Conservation (phyloP, 2,888 invertebrate species). For the Lasioglossum figueresi region DNA sequence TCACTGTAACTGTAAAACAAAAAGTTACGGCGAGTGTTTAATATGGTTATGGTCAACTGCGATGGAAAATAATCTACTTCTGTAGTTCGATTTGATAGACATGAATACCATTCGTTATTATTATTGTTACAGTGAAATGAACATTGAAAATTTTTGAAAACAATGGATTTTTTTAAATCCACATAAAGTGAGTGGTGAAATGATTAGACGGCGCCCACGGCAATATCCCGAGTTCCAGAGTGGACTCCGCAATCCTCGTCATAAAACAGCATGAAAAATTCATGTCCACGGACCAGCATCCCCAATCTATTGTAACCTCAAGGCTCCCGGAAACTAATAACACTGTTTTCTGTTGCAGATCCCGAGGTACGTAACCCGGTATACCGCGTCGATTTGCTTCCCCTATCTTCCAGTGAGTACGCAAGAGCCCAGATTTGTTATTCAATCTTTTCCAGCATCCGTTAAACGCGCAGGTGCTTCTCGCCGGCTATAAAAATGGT, state of each 20-base stretch:
- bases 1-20: too few relatives aligned
- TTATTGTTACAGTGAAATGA: too few relatives aligned
- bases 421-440: slow-evolving; percentile 32
- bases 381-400: not conserved
- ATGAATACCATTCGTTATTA: too few relatives aligned
- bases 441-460: slow-evolving; percentile 38
- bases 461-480: slow-evolving; percentile 45
- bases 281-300: not conserved
- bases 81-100: too few relatives aligned
- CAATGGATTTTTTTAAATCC: not conserved
- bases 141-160: too few relatives aligned
- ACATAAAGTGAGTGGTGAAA: not conserved
- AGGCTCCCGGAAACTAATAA: not conserved
- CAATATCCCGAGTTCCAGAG: not conserved
- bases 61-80: too few relatives aligned
- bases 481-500: slow-evolving; percentile 45
- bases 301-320: not conserved
- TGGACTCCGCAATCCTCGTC: not conserved
- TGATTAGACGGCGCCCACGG: not conserved
- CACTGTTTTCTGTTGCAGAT: slow-evolving; percentile 48
- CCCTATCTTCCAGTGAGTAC: not conserved
- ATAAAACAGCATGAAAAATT: slow-evolving; percentile 3
- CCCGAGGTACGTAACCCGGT: slow-evolving; percentile 19
- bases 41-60: too few relatives aligned
- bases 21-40: too few relatives aligned